phyloP scores from a whole-genome alignment of 1,140 invertebrate species.

The Rhagoletis zephyria region DNA sequence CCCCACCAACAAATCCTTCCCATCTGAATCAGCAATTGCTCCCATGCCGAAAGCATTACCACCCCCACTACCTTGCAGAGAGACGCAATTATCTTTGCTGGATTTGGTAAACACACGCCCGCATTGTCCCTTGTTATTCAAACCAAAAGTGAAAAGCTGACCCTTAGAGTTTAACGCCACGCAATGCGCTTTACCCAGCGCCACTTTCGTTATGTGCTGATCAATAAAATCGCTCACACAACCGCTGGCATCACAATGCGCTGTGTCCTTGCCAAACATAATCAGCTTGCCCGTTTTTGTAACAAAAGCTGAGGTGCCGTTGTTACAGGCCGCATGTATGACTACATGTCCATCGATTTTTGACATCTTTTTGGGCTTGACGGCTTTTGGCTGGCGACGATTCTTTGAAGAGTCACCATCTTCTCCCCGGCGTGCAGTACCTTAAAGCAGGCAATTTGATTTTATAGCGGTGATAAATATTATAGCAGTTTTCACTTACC shows the following conservation, averaged over 20 bases:
- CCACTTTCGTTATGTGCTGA: constrained; percentile 85
- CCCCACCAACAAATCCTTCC: background rate
- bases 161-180: constrained; percentile 91
- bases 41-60: background rate
- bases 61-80: constrained; percentile 50
- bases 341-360: constrained; percentile 90
- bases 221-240: constrained; percentile 84
- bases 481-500: constrained; percentile 68
- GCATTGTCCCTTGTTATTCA: constrained; percentile 98
- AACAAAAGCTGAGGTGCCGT: constrained; percentile 93
- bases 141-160: constrained; percentile 94
- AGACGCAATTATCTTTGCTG: constrained; percentile 76
- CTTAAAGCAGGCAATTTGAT: constrained; percentile 79
- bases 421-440: constrained; percentile 91
- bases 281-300: constrained; percentile 89
- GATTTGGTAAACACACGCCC: constrained; percentile 87
- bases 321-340: constrained; percentile 90
- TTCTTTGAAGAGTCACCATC: constrained; percentile 91
- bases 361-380: constrained; percentile 92
- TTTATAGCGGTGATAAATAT: background rate
- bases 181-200: constrained; percentile 95
- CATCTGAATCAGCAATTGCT: background rate
- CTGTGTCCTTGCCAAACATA: constrained; percentile 96
- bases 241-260: constrained; percentile 85
- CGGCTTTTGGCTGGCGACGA: constrained; percentile 88